Conservation (phyloP, 2,888 invertebrate genomes). For the Lumbricus terrestris region DNA sequence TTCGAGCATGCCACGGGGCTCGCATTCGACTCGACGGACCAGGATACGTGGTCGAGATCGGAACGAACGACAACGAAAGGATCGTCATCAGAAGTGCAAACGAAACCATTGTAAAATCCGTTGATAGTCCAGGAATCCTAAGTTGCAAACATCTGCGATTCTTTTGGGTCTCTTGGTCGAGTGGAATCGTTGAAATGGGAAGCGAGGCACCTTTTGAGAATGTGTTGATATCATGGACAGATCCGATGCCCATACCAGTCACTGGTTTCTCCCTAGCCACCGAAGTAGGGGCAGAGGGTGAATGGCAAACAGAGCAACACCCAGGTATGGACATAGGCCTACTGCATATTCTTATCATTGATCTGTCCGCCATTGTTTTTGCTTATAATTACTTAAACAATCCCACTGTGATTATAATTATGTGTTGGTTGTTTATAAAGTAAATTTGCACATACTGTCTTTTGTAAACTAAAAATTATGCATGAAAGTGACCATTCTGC, state of each 20-base stretch:
- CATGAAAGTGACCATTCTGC: too few species aligned
- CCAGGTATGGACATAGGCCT: background rate
- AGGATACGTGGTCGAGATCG: background rate
- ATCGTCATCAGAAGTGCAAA: background rate
- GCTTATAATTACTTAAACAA: too few species aligned
- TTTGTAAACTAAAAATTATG: too few species aligned
- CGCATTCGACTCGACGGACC: background rate
- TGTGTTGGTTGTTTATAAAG: background rate
- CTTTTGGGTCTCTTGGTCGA: conserved; percentile 15
- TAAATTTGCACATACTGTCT: background rate
- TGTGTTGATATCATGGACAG: conserved; percentile 18
- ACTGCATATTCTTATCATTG: background rate
- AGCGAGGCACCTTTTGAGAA: background rate
- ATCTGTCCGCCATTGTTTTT: background rate
- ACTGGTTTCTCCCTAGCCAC: conserved; percentile 15
- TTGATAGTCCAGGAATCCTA: conserved; percentile 17
- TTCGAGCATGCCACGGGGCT: conserved; percentile 14
- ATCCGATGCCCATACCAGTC: background rate
- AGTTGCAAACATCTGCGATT: conserved; percentile 11
- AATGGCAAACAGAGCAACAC: conserved; percentile 19
- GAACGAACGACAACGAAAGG: background rate
- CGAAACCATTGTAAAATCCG: background rate
- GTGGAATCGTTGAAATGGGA: conserved; percentile 4
- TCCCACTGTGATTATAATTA: too few species aligned
- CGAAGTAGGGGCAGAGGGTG: conserved; percentile 20